phyloP scores from a whole-genome alignment of 2,113 vertebrate species.

The Syrrhaptes paradoxus region DNA sequence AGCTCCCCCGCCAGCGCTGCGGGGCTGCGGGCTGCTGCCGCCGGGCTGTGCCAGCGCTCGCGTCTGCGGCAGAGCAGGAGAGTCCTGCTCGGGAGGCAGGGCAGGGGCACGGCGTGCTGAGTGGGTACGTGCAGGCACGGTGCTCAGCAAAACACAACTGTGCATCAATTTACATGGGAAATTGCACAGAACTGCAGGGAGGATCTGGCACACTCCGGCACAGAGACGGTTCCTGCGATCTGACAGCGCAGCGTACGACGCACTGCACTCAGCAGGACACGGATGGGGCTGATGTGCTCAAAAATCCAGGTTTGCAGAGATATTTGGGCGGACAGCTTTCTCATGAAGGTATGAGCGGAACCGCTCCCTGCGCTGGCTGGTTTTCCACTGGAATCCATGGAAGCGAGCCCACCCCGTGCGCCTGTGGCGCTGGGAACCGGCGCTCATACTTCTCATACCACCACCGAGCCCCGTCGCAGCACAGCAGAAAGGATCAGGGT shows the following conservation, averaged over 20 bases:
- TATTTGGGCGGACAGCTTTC: neutral
- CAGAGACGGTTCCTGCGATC: neutral
- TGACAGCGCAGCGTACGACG: neutral
- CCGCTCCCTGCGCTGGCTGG: neutral
- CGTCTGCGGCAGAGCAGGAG: neutral
- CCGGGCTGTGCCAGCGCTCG: neutral
- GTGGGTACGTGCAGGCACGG: accelerated
- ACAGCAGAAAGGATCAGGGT: constrained; percentile 8
- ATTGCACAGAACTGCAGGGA: neutral
- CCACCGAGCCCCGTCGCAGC: neutral
- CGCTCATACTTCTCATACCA: neutral
- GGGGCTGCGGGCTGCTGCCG: neutral
- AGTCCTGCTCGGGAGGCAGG: neutral
- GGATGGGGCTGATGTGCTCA: neutral
- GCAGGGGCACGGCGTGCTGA: neutral
- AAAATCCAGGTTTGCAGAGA: neutral
- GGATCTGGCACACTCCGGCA: neutral
- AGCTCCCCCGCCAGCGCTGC: accelerated
- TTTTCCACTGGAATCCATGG: neutral
- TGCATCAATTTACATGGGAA: constrained; percentile 32
- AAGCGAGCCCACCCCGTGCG: neutral
- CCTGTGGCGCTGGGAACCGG: neutral
- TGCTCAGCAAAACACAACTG: neutral
- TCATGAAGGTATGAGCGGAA: neutral
- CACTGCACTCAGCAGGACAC: neutral